These are phyloP conservation scores for Helogale parvula DNA, from an alignment of 2,113 vertebrate genomes.

Conservation along the genomic window DNA sequence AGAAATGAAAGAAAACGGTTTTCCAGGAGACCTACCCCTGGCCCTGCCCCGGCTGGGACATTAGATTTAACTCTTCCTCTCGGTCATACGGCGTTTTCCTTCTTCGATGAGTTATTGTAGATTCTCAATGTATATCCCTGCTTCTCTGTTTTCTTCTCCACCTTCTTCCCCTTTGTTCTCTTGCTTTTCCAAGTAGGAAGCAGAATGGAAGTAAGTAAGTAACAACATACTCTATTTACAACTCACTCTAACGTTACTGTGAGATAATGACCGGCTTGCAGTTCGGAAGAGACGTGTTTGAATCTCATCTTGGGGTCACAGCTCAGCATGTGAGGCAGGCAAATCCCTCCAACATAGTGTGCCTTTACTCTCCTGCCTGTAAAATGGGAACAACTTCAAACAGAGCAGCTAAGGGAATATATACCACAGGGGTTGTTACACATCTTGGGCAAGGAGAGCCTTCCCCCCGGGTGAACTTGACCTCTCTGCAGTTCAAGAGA, in stretches of 20 bases:
- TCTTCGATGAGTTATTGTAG: not conserved
- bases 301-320: no score
- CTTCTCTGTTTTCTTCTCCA: not conserved
- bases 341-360: rapidly evolving
- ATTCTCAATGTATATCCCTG: not conserved
- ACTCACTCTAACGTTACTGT: not conserved
- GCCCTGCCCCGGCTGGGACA: no score
- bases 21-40: not conserved
- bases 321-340: rapidly evolving
- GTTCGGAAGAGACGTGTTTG: not conserved
- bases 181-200: not conserved
- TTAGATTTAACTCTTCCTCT: not conserved
- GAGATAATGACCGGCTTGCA: not conserved
- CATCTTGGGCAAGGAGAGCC: not conserved
- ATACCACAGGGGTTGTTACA: not conserved
- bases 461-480: not conserved
- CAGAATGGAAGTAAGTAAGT: not conserved
- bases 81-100: not conserved
- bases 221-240: not conserved
- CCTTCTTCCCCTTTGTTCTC: not conserved
- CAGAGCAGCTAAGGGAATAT: rapidly evolving
- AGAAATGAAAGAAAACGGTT: not conserved
- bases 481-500: not conserved
- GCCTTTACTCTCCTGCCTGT: no score
- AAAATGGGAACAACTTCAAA: not conserved